phyloP scores from a whole-genome alignment of 2,797 vertebrate genomes.

The Siniperca scherzeri region DNA sequence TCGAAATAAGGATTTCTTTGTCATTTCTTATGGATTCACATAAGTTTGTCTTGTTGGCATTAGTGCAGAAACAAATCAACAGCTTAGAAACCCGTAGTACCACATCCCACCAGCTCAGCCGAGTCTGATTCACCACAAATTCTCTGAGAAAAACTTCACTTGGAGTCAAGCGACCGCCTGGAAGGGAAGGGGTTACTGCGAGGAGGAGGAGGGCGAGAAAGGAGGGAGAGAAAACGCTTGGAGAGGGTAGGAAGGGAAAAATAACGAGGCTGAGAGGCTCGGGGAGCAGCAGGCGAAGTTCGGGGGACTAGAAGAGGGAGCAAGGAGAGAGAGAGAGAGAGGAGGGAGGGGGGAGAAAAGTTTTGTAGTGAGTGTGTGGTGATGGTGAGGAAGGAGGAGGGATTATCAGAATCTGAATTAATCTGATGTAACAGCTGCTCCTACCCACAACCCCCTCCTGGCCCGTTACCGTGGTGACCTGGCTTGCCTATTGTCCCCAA shows the following conservation, averaged over 20 bases:
- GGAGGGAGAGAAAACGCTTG: constrained; percentile 53
- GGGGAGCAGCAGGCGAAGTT: constrained; percentile 73
- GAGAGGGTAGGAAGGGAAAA: constrained; percentile 67
- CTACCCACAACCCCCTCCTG: constrained; percentile 89
- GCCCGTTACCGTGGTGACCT: constrained; percentile 93
- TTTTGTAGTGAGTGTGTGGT: constrained; percentile 76
- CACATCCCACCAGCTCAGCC: constrained; percentile 38
- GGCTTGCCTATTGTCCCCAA: constrained; percentile 90
- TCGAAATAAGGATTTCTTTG: neutral
- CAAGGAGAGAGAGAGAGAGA: neutral
- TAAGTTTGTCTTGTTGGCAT: constrained; percentile 1
- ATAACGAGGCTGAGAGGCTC: constrained; percentile 71
- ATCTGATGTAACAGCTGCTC: constrained; percentile 98
- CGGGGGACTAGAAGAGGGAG: constrained; percentile 41
- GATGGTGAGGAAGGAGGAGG: constrained; percentile 83
- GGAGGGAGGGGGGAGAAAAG: constrained; percentile 64
- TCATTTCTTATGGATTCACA: neutral
- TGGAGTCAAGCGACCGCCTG: constrained; percentile 32
- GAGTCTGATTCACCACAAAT: constrained; percentile 48
- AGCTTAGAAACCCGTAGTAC: constrained; percentile 25
- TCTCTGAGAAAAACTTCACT: constrained; percentile 55
- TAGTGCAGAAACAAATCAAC: constrained; percentile 37
- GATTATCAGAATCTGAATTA: constrained; percentile 95
- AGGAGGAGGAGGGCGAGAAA: constrained; percentile 51
- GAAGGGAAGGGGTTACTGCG: constrained; percentile 74